phyloP scores from a whole-genome alignment of 2,113 vertebrate species.

The Microcebus griseorufus region DNA sequence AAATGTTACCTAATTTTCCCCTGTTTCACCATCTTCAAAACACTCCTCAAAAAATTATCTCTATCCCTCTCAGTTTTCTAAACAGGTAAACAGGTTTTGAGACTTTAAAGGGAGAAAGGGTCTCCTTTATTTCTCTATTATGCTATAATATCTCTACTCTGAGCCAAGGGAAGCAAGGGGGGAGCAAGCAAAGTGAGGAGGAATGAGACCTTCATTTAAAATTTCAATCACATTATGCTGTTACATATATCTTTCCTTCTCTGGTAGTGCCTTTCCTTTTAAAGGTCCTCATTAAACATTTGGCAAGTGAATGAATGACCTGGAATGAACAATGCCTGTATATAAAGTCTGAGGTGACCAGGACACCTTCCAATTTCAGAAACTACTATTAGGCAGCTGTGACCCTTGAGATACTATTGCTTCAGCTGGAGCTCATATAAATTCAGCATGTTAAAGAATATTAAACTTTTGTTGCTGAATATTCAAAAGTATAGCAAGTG shows the following conservation, averaged over 20 bases:
- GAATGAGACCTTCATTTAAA: not conserved
- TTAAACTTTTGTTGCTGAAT: constrained; percentile 58
- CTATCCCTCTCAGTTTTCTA: not conserved
- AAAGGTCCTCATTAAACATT: constrained; percentile 33
- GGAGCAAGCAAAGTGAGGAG: not conserved
- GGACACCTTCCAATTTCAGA: constrained; percentile 67
- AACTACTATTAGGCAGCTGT: constrained; percentile 68
- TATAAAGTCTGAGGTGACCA: constrained; percentile 39
- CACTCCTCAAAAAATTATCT: not conserved
- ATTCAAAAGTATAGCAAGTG: constrained; percentile 59
- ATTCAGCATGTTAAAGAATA: constrained; percentile 59
- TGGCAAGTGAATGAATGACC: constrained; percentile 38
- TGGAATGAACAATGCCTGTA: not conserved
- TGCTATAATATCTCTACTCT: not conserved
- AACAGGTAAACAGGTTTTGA: not conserved
- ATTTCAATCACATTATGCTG: not conserved
- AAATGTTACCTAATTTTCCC: no score
- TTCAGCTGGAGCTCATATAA: constrained; percentile 71
- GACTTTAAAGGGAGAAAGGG: not conserved
- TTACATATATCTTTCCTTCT: not conserved
- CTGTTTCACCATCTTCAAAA: not conserved
- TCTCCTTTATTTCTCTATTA: not conserved
- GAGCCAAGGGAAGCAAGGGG: not conserved
- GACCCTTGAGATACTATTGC: constrained; percentile 40
- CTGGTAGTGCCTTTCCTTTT: not conserved